Conservation (phyloP, 2,113 vertebrate species). For the Theristicus caerulescens region DNA sequence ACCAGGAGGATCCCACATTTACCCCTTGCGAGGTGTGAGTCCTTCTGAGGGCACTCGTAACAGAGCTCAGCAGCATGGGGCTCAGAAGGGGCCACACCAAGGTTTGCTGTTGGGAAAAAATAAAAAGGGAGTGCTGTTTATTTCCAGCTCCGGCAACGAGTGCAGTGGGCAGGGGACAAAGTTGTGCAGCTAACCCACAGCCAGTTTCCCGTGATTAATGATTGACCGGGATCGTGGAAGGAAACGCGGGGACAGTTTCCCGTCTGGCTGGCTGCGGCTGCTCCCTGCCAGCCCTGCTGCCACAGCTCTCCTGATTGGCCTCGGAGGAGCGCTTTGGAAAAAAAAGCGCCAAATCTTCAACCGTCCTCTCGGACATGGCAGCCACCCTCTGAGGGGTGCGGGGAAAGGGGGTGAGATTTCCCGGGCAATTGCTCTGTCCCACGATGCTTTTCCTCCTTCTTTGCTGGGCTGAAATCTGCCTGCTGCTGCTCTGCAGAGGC, state of each 20-base stretch:
- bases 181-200: fast-evolving
- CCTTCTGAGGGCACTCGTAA: fast-evolving
- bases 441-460: fast-evolving
- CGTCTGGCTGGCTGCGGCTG: fast-evolving
- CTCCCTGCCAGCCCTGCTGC: neutral
- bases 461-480: neutral
- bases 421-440: neutral
- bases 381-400: fast-evolving
- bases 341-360: neutral
- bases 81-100: neutral
- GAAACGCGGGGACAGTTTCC: fast-evolving
- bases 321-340: fast-evolving
- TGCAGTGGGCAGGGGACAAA: fast-evolving
- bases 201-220: fast-evolving
- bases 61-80: neutral
- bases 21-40: neutral
- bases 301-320: neutral
- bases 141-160: neutral
- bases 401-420: neutral
- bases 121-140: neutral
- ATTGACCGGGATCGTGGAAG: neutral
- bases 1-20: neutral
- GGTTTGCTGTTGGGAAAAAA: neutral
- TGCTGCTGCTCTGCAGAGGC: neutral
- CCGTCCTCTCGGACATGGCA: fast-evolving